Evolutionary conservation across 2,888 invertebrate species (phyloP).

Genomic region (Brachyptera risi): DNA sequence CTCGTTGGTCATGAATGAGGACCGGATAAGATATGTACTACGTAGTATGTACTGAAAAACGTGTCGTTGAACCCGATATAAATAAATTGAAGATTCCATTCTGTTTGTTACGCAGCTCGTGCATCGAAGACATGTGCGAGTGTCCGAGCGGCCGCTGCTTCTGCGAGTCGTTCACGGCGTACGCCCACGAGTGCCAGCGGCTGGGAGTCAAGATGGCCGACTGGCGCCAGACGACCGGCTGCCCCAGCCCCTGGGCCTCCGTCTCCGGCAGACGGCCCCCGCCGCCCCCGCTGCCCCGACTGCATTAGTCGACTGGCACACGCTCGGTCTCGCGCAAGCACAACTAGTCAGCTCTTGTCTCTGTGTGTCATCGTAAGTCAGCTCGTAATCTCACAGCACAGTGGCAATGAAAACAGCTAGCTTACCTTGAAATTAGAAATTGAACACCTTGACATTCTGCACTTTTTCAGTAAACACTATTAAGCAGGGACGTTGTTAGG

Average conservation of each 20-base stretch:
- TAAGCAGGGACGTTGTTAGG: no score
- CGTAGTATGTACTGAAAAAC: no score
- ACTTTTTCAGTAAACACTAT: no score
- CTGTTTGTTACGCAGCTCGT: constrained; percentile 53
- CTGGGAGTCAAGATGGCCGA: constrained; percentile 65
- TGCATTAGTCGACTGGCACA: constrained; percentile 9
- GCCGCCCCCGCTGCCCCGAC: constrained; percentile 13
- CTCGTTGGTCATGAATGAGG: no score
- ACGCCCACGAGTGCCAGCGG: constrained; percentile 80
- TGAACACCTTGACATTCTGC: no score
- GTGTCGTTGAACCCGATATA: no score
- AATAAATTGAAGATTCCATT: neutral
- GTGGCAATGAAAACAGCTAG: no score
- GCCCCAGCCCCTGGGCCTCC: constrained; percentile 49
- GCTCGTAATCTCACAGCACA: no score
- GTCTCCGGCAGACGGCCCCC: constrained; percentile 14
- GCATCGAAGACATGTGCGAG: constrained; percentile 83
- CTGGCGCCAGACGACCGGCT: constrained; percentile 69
- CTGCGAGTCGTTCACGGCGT: constrained; percentile 86
- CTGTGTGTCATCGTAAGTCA: constrained; percentile 7
- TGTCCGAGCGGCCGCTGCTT: constrained; percentile 78
- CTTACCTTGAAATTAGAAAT: no score
- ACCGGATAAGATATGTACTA: no score
- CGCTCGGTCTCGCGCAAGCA: neutral
- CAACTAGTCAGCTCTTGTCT: constrained; percentile 28